Percentiles rank a stretch among this genome's conserved stretches.
These are phyloP conservation scores for Stenchaetothrips biformis DNA, from an alignment of 2,888 invertebrate species.

Conservation along the genomic window DNA sequence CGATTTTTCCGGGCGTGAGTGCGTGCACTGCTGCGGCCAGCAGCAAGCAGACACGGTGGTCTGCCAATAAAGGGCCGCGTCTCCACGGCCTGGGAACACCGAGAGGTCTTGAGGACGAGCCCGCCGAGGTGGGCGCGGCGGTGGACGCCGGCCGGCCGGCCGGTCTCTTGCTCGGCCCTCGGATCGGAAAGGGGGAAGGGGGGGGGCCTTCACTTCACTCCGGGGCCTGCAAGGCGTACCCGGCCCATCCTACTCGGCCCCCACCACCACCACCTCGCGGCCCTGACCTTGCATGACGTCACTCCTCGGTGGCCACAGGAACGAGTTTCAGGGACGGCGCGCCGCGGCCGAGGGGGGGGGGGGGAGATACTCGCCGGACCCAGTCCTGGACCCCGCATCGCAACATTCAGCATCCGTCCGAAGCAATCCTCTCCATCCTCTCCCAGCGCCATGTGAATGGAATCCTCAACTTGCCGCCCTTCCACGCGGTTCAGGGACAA, in stretches of 20 bases:
- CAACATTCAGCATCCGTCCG: neutral
- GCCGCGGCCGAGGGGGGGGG: neutral
- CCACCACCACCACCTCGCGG: neutral
- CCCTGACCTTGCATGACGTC: conserved; percentile 16
- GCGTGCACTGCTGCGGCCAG: too few species aligned
- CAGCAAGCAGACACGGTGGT: too few species aligned
- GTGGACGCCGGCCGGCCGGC: neutral
- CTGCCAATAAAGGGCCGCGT: neutral
- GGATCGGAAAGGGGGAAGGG: neutral
- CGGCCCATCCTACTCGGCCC: neutral
- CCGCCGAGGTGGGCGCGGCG: neutral
- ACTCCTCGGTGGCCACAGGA: neutral
- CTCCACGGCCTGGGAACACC: neutral
- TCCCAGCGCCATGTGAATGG: too few species aligned
- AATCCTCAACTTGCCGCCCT: too few species aligned
- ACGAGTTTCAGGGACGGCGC: conserved; percentile 14
- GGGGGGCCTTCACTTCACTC: neutral
- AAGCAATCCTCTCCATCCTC: too few species aligned
- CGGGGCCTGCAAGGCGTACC: neutral
- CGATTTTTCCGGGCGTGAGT: too few species aligned
- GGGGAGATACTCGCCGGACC: too few species aligned
- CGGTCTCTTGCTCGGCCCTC: too few species aligned
- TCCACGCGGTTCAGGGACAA: too few species aligned
- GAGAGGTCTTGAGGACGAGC: neutral
- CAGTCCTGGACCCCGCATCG: too few species aligned